Percentiles rank a stretch among this genome's conserved stretches.
phyloP scores from a whole-genome alignment of 2,888 invertebrate genomes.

The Antitype chi region DNA sequence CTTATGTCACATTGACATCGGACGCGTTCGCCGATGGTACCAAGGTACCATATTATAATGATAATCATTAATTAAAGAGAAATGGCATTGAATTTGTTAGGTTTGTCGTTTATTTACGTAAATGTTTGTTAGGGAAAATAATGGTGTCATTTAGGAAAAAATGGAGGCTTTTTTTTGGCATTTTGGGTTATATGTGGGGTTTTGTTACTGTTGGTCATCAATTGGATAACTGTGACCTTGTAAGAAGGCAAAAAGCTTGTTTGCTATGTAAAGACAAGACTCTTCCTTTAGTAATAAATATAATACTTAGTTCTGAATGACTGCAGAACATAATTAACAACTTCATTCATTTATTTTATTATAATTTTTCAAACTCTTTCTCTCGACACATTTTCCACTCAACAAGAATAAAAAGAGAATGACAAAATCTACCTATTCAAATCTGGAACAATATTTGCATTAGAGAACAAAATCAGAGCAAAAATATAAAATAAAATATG shows the following conservation, averaged over 20 bases:
- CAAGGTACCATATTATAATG: slow-evolving; percentile 60
- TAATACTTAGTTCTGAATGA: not conserved
- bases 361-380: not conserved
- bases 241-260: no score
- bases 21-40: slow-evolving; percentile 44
- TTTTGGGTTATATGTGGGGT: not conserved
- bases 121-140: slow-evolving; percentile 13
- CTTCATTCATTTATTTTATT: not conserved
- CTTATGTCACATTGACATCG: slow-evolving; percentile 39
- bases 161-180: not conserved
- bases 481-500: slow-evolving; percentile 50
- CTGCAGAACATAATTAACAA: not conserved
- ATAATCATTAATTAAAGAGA: slow-evolving; percentile 53
- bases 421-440: slow-evolving; percentile 11
- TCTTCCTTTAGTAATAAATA: not conserved
- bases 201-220: not conserved
- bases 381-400: not conserved
- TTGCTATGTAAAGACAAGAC: not conserved
- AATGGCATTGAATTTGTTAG: slow-evolving; percentile 36
- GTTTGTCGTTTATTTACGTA: slow-evolving; percentile 19
- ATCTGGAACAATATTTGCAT: slow-evolving; percentile 39
- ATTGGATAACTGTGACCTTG: not conserved
- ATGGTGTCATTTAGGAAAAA: slow-evolving; percentile 25
- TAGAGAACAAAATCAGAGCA: slow-evolving; percentile 22
- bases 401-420: slow-evolving; percentile 9